Evolutionary conservation across 2,113 vertebrate genomes (phyloP).

Genomic region (Pithys albifrons): DNA sequence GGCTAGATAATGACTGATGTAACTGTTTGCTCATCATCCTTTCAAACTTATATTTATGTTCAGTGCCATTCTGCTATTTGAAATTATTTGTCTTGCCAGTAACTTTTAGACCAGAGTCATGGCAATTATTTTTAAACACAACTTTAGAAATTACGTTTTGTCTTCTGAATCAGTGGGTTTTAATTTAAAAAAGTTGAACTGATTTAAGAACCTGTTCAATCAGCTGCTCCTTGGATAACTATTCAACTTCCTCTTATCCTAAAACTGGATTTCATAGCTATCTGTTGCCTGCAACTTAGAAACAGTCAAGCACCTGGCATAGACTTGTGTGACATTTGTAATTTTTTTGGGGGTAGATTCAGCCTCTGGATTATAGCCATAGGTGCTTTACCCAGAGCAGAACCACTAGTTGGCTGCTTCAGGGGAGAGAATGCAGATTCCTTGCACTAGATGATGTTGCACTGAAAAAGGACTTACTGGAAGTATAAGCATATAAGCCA

Average conservation of each 20-base stretch:
- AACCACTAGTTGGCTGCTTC: not conserved
- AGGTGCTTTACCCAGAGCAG: not conserved
- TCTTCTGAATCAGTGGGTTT: not conserved
- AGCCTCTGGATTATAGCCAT: not conserved
- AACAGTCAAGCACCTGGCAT: not conserved
- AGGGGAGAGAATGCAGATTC: not conserved
- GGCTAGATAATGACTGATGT: not conserved
- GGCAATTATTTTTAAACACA: not conserved
- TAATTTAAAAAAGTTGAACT: not conserved
- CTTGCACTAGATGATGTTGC: accelerated
- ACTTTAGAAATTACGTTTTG: slow-evolving; percentile 18
- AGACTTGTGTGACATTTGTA: not conserved
- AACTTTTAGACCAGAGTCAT: not conserved
- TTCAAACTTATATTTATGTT: not conserved
- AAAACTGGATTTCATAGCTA: not conserved
- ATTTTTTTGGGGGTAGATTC: not conserved
- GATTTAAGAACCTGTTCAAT: slow-evolving; percentile 47
- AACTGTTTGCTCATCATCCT: not conserved
- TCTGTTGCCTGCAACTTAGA: not conserved
- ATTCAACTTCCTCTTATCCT: not conserved
- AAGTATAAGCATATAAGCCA: not conserved
- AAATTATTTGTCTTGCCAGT: slow-evolving; percentile 33
- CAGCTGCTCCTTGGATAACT: slow-evolving; percentile 13
- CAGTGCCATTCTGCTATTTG: not conserved
- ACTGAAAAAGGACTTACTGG: not conserved